These are phyloP conservation scores for Falco concolor DNA, from an alignment of 2,797 vertebrate genomes.

Conservation along the genomic window DNA sequence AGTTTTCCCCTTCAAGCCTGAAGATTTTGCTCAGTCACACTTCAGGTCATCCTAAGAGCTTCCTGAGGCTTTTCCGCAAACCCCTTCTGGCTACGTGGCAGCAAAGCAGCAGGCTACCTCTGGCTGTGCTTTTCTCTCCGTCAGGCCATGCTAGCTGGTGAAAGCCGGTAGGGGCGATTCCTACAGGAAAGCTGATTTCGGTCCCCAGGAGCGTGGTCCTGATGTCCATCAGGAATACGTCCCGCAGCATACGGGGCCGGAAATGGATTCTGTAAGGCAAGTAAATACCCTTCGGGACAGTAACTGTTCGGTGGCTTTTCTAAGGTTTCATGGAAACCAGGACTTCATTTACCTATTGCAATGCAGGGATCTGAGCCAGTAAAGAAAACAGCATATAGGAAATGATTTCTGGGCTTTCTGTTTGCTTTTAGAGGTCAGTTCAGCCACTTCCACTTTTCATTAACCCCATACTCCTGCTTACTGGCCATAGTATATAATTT, in stretches of 20 bases:
- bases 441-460: not conserved
- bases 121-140: slow-evolving; percentile 90
- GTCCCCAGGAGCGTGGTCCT: slow-evolving; percentile 83
- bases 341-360: not conserved
- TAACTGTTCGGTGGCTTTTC: not conserved
- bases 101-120: slow-evolving; percentile 72
- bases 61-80: not conserved
- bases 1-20: not conserved
- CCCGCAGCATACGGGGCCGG: slow-evolving; percentile 83
- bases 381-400: not conserved
- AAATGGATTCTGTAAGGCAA: slow-evolving; percentile 80
- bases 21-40: not conserved
- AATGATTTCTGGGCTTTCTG: not conserved
- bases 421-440: not conserved
- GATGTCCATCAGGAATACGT: slow-evolving; percentile 83
- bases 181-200: slow-evolving; percentile 87
- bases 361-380: not conserved
- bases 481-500: not conserved
- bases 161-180: slow-evolving; percentile 88
- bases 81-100: not conserved
- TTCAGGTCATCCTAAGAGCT: not conserved
- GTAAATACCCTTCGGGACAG: not conserved
- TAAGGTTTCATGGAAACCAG: not conserved
- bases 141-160: slow-evolving; percentile 90
- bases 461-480: not conserved